These are phyloP conservation scores for Diabrotica undecimpunctata DNA, from an alignment of 1,140 invertebrate species.

Conservation along the genomic window DNA sequence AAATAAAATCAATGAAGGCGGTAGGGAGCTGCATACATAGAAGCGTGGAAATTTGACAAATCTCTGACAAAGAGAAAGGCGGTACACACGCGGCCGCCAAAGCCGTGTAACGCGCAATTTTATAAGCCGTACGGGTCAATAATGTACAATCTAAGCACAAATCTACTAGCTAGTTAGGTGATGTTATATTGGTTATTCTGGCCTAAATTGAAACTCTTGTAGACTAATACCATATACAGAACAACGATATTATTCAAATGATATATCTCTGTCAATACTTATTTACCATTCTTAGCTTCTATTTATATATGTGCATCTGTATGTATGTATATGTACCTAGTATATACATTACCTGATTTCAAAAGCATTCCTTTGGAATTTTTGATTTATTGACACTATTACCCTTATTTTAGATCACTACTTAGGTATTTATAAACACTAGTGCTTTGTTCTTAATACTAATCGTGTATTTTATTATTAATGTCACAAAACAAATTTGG, in stretches of 20 bases:
- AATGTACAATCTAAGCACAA: constrained; percentile 38
- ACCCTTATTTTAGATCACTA: not conserved
- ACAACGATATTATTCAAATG: constrained; percentile 48
- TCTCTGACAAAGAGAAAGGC: too few species aligned
- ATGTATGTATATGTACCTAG: constrained; percentile 25
- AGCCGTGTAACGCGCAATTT: constrained; percentile 12
- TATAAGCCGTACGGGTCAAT: constrained; percentile 26
- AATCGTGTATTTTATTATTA: too few species aligned
- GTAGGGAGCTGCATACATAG: too few species aligned
- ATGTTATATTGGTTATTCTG: constrained; percentile 43
- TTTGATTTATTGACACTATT: not conserved
- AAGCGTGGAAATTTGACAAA: too few species aligned
- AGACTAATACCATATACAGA: constrained; percentile 49
- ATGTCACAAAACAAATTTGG: too few species aligned
- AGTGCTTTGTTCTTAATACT: too few species aligned
- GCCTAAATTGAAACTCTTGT: constrained; percentile 49
- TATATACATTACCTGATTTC: constrained; percentile 18
- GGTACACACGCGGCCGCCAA: not conserved
- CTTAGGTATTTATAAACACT: too few species aligned
- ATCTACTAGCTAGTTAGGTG: constrained; percentile 37
- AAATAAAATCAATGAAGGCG: too few species aligned
- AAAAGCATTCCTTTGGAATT: constrained; percentile 2
- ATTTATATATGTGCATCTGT: constrained; percentile 45
- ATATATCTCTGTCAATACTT: constrained; percentile 46
- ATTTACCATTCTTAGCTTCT: constrained; percentile 47